Percentiles rank a stretch among this genome's conserved stretches.
Evolutionary conservation across 1,140 invertebrate genomes (phyloP).

Genomic region (Druon quercuslanigerum): DNA sequence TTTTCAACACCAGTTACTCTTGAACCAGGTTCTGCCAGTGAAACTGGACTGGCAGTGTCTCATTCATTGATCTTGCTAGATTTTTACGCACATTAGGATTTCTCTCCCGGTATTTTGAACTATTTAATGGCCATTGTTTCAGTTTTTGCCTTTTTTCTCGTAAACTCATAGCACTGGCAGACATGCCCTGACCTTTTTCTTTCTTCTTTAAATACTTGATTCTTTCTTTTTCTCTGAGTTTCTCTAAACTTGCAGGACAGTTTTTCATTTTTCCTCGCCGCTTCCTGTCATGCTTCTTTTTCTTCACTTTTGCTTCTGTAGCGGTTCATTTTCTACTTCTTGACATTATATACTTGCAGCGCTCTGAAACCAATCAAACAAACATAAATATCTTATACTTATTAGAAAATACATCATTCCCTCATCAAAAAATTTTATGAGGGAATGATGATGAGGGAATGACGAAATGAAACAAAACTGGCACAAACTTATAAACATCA

Average conservation of each 20-base stretch:
- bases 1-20: background rate
- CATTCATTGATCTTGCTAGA: background rate
- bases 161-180: background rate
- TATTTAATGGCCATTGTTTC: slow-evolving; percentile 1
- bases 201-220: background rate
- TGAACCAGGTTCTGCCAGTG: slow-evolving; percentile 28
- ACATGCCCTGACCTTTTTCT: background rate
- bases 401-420: no score
- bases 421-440: no score
- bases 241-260: slow-evolving; percentile 24
- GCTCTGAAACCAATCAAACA: background rate
- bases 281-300: background rate
- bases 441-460: no score
- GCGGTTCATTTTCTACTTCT: background rate
- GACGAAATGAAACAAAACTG: no score
- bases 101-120: background rate
- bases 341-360: background rate
- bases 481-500: no score
- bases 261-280: slow-evolving; percentile 26
- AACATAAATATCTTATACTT: background rate
- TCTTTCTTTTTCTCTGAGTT: slow-evolving; percentile 31
- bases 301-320: background rate
- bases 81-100: background rate
- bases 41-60: background rate
- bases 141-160: background rate